Conservation (phyloP, 2,113 vertebrate species). For the Monarcha castaneiventris region DNA sequence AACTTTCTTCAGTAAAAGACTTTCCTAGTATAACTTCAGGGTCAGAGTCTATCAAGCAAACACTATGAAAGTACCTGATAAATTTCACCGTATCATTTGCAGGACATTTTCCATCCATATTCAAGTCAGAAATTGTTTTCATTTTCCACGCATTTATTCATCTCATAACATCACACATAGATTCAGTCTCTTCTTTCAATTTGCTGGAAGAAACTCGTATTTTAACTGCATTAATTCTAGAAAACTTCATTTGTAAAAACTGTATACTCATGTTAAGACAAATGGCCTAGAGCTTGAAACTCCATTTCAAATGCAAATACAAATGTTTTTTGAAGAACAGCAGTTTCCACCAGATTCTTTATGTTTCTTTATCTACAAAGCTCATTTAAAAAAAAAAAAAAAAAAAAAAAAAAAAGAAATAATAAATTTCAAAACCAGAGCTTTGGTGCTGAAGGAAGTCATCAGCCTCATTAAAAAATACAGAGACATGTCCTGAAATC, state of each 20-base stretch:
- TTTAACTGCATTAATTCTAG: conserved; percentile 40
- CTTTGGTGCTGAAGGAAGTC: not conserved
- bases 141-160: not conserved
- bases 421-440: not conserved
- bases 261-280: not conserved
- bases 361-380: conserved; percentile 17
- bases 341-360: not conserved
- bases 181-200: not conserved
- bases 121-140: not conserved
- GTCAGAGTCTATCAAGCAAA: not conserved
- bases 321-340: conserved; percentile 5
- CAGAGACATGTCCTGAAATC: not conserved
- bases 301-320: conserved; percentile 51
- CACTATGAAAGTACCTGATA: not conserved
- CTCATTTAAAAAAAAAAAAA: not conserved
- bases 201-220: not conserved
- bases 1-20: not conserved
- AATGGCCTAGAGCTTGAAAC: conserved; percentile 40
- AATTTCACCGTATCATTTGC: not conserved
- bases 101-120: not conserved
- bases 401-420: not conserved
- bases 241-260: conserved; percentile 46
- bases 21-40: not conserved
- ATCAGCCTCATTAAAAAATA: conserved; percentile 12
- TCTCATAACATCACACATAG: not conserved